These are phyloP conservation scores for Chlorodrepanis virens DNA, from an alignment of 2,113 vertebrate genomes.

Conservation along the genomic window DNA sequence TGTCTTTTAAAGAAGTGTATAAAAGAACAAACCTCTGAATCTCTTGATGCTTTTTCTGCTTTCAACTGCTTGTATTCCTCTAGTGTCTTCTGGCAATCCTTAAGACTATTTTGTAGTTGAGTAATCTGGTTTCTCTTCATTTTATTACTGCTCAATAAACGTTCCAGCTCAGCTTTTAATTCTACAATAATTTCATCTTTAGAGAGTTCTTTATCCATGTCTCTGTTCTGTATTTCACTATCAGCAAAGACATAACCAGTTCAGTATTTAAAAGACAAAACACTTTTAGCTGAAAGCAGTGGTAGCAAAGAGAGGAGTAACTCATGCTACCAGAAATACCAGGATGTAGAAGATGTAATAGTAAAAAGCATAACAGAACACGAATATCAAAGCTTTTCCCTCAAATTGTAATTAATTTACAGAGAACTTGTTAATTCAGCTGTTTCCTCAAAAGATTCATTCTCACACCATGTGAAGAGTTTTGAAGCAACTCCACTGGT, in stretches of 20 bases:
- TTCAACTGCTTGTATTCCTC: slow-evolving; percentile 75
- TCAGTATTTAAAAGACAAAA: neutral
- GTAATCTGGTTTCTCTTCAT: slow-evolving; percentile 83
- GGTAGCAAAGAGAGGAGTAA: neutral
- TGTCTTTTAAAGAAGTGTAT: neutral
- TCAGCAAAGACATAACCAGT: neutral
- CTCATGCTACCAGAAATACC: neutral
- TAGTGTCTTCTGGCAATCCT: slow-evolving; percentile 61
- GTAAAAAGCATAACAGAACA: neutral
- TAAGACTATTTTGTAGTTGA: slow-evolving; percentile 83
- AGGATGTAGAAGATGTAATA: neutral
- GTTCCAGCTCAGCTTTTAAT: slow-evolving; percentile 85
- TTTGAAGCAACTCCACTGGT: neutral
- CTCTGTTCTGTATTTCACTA: slow-evolving; percentile 58
- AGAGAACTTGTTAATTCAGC: neutral
- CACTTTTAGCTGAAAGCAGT: neutral
- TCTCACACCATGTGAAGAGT: neutral
- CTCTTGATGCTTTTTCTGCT: slow-evolving; percentile 56
- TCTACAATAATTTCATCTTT: slow-evolving; percentile 80
- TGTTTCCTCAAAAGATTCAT: neutral
- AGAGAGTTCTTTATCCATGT: slow-evolving; percentile 70
- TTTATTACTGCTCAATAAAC: slow-evolving; percentile 84
- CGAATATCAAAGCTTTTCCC: neutral
- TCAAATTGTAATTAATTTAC: neutral
- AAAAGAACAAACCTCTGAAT: slow-evolving; percentile 70